phyloP scores from a whole-genome alignment of 2,888 invertebrate genomes.

The Meganola albula region DNA sequence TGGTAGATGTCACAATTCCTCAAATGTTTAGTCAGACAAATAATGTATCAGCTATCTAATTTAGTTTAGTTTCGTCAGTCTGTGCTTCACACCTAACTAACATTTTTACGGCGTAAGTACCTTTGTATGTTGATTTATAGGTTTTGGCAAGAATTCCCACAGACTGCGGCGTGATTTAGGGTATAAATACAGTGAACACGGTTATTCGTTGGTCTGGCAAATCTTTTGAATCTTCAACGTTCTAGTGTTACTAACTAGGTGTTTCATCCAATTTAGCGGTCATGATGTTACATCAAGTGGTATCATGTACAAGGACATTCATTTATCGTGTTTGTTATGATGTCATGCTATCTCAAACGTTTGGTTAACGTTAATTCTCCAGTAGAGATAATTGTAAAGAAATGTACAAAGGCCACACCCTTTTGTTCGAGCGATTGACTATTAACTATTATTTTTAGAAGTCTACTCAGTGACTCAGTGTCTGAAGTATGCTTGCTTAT shows the following conservation, averaged over 20 bases:
- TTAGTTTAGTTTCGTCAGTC: too few species aligned
- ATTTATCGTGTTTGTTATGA: constrained; percentile 40
- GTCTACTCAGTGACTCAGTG: constrained; percentile 35
- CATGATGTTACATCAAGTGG: constrained; percentile 35
- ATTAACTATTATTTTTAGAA: constrained; percentile 27
- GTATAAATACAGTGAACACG: constrained; percentile 5
- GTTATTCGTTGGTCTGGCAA: too few species aligned
- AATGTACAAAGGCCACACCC: constrained; percentile 31
- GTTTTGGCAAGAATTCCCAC: constrained; percentile 12
- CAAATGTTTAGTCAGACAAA: too few species aligned
- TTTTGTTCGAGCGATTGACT: constrained; percentile 24
- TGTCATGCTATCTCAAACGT: constrained; percentile 36
- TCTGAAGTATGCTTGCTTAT: constrained; percentile 35
- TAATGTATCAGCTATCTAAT: constrained; percentile 16
- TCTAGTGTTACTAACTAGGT: constrained; percentile 5
- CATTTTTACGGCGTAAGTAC: constrained; percentile 4
- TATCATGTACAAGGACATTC: constrained; percentile 35
- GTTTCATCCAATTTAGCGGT: constrained; percentile 14
- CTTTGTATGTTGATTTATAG: constrained; percentile 5
- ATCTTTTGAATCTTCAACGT: constrained; percentile 4
- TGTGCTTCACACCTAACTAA: constrained; percentile 6
- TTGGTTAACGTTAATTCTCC: constrained; percentile 10
- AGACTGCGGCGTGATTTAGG: constrained; percentile 5
- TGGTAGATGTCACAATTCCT: too few species aligned
- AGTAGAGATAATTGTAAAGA: constrained; percentile 11